Evolutionary conservation across 2,797 vertebrate genomes (phyloP), one percentile per base, ranked within the genome.

Genomic region (Eidolon dupreanum): DNA sequence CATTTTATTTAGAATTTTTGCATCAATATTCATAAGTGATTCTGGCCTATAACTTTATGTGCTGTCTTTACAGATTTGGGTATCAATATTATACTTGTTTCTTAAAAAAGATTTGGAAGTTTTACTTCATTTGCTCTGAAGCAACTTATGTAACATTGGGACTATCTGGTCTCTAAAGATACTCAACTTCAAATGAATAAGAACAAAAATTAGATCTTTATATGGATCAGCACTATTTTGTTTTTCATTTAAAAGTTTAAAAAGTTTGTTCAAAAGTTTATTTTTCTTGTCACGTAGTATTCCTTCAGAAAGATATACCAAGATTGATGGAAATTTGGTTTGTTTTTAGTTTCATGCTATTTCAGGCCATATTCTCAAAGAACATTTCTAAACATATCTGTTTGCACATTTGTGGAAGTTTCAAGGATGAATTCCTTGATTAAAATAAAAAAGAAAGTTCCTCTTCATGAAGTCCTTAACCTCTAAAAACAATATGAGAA

Each of bases 321-420:
- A 78, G 38, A 38, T 81, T 43, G 16, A 57, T 71, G 15, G 70
- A 75, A 46, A 83, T 92, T 89, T 68, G 36, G 19, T 89, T 93
- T 94, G 46, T 88, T 85, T 94, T 38, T 33, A 59, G 49, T 28
- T 94, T 87, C 79, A 38, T 88, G 71, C 81, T 96, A n/a, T 94
- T 94, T 92, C 70, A 95, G 86, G 87, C 59, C 71, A 8, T 92
- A 65, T 66, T 91, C 88, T 74, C 20, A 90, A 38, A 96, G 91
- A 90, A 93, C 55, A 92, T 88, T 94, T 94, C 38, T 90, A 88
- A 93, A 90, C 49, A 63, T 94, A 83, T 66, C 38, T 95, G 59
- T 79, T 92, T 88, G 65, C 88, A 89, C 85, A 88, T 94, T 86
- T 93, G 88, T 85, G 43, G 66, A 41, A 74, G 49, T 92, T 95